Evolutionary conservation across 2,888 invertebrate species (phyloP), one percentile per base, ranked within the genome.

Genomic region (Allacma fusca): DNA sequence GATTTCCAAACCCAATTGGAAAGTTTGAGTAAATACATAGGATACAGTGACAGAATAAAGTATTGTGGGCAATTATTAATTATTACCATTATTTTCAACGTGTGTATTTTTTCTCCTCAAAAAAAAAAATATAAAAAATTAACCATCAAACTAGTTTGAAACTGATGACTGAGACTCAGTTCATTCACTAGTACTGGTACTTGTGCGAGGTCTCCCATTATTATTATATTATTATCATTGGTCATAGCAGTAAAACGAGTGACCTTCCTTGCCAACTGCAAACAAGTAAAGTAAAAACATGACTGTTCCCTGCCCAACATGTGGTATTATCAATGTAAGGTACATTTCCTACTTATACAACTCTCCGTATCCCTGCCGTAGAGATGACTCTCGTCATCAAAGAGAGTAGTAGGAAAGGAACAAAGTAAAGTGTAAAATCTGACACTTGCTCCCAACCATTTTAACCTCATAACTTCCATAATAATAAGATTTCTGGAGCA

Each of bases 251-350:
- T 23, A 62, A 62, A 24, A 62, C 62, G 26, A 62, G 62, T 62
- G 62, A 62, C 62, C 62, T 23, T 62, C 62, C 62, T 62, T 62
- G 62, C 62, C 62, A 62, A 26, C 23, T 23, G 62, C 62, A 62
- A 62, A 62, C 59, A 21, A 59, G 59, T 23, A 23, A 62, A 34
- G 34, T 34, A 34, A 62, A 23, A 26, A 62, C 24, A n/a, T 24
- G 9, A 16, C 9, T 50, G 62, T 62, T 62, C 62, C 62, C 23
- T 62, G n/a, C 12, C 62, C 62, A 24, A n/a, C 26, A 26, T 62
- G 23, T 24, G 62, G 23, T 62, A 12, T 62, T 24, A 24, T 62
- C 62, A 24, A 1, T n/a, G n/a, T 50, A 62, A 24, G 24, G 62
- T 12, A 23, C 62, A 62, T 62, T 62, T 62, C 24, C 62, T 23